These are phyloP conservation scores for Pristionchus arcanus DNA, from an alignment of 2,888 invertebrate genomes.

Conservation along the genomic window DNA sequence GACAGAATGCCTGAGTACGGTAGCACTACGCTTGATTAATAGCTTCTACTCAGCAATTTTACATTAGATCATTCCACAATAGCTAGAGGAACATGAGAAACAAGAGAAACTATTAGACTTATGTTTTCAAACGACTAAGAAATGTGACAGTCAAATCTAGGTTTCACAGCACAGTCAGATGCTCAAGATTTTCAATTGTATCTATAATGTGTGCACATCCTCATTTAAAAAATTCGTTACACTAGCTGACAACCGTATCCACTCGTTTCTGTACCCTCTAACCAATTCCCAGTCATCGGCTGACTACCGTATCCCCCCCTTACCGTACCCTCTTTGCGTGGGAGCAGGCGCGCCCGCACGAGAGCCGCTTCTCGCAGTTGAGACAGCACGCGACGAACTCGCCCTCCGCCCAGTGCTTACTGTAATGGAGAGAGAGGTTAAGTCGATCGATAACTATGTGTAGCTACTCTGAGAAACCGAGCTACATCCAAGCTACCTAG, in stretches of 20 bases:
- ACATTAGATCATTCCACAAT: no score
- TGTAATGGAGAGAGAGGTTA: background rate
- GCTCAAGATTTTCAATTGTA: no score
- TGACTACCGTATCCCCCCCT: background rate
- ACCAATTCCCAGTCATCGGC: background rate
- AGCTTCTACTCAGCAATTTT: no score
- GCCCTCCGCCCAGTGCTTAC: slow-evolving; percentile 49
- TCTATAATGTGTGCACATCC: no score
- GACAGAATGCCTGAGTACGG: background rate
- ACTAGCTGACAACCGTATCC: no score
- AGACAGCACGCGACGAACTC: slow-evolving; percentile 51
- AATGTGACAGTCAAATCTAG: background rate
- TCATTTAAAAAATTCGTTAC: no score
- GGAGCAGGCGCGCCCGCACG: slow-evolving; percentile 42
- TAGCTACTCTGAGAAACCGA: background rate
- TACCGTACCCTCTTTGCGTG: slow-evolving; percentile 47
- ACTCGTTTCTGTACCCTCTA: no score
- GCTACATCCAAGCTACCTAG: no score
- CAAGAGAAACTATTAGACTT: no score
- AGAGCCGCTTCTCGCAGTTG: slow-evolving; percentile 44
- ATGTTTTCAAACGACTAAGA: background rate
- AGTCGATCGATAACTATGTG: background rate
- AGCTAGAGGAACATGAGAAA: no score
- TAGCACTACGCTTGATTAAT: background rate
- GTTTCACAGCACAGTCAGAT: background rate